A percentile compares a stretch with the other conserved stretches of the same genome.
These are phyloP conservation scores for Salminus brasiliensis DNA, from an alignment of 2,113 vertebrate genomes.

Conservation along the genomic window DNA sequence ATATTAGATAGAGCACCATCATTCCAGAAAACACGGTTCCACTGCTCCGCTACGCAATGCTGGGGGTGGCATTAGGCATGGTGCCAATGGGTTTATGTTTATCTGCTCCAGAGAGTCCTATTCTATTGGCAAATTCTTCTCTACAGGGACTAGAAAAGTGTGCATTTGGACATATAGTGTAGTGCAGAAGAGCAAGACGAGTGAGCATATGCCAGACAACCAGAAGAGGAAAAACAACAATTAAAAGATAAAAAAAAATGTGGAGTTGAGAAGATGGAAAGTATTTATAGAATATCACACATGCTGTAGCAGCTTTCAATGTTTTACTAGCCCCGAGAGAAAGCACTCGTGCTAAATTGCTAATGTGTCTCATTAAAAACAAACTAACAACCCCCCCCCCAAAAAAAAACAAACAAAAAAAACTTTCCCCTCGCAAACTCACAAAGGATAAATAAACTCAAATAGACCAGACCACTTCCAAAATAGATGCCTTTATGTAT, in stretches of 20 bases:
- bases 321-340: neutral
- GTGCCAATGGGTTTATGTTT: no score
- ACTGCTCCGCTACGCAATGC: no score
- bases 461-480: neutral
- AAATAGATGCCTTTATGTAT: neutral
- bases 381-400: neutral
- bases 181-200: no score
- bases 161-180: no score
- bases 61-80: no score
- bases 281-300: neutral
- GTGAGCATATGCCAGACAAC: no score
- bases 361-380: neutral
- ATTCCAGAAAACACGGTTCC: no score
- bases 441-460: neutral
- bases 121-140: no score
- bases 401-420: neutral
- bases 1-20: no score
- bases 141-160: no score
- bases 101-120: no score
- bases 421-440: neutral
- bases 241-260: neutral
- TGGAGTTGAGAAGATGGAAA: neutral
- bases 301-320: conserved; percentile 4
- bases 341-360: neutral
- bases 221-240: neutral